Base-by-base conservation (phyloP, 1,140 invertebrate genomes). In the Procambarus clarkii region DNA sequence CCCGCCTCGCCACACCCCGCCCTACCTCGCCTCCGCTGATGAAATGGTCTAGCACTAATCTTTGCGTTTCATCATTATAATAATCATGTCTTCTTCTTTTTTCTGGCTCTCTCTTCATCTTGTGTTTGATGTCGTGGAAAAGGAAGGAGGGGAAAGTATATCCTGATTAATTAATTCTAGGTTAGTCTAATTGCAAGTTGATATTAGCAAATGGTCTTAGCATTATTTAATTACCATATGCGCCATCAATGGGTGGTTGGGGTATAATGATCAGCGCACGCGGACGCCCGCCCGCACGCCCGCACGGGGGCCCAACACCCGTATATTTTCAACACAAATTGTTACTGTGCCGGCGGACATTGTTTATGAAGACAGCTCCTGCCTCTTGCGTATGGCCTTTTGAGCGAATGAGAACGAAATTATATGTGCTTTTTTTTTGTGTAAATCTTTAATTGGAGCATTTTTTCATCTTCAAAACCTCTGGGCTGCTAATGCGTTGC, bases 151-250 rank as follows among this genome's bases (percentile, higher is more conserved):
- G 44, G 71, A 50, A 34, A 44, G n/a, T 34, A 76, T 76, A 86
- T 86, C 83, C 64, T 76, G 71, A 86, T 86, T 86, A 85, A 85
- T 85, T 85, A 76, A 86, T 86, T 50, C 83, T 77, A 77, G 46
- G 64, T 21, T 50, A 54, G 69, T 45, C 34, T 86, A 76, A 69
- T 69, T 71, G 71, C 71, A 50, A 86, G 71, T 86, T 86, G 76
- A 71, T 86, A 77, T 86, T 86, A 86, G 83, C 48, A 77, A 86
- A 86, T 83, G 81, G 81, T 45, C 21, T 69, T 60, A 83, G 45
- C 34, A 83, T 83, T 83, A 83, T 76, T 86, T 76, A 86, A 86
- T 86, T 86, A 86, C n/a, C 48, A 76, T 54, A 24, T 46, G 58
- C 83, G 83, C 71, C 83, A 76, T 50, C 83, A 54, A 77, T 77